Percentiles rank a stretch among this genome's conserved stretches.
phyloP scores from a whole-genome alignment of 1,140 invertebrate genomes.

The Physella acuta region DNA sequence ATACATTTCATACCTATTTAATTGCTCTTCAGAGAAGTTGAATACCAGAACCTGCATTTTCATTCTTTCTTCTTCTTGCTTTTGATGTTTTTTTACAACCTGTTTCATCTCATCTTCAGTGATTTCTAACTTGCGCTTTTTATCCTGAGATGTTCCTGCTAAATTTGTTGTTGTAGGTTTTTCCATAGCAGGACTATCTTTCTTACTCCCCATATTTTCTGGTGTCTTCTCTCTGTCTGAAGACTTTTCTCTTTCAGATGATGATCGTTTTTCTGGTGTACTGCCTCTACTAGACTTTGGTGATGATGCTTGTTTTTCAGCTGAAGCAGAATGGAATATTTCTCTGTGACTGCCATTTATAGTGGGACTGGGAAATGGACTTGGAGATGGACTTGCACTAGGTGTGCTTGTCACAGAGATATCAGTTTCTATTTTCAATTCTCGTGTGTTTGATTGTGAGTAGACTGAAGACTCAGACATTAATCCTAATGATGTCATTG shows the following conservation, averaged over 20 bases:
- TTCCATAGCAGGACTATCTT: too few relatives aligned
- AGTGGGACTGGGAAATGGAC: too few relatives aligned
- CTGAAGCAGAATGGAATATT: too few relatives aligned
- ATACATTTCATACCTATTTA: constrained; percentile 99
- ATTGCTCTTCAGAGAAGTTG: constrained; percentile 96
- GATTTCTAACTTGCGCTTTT: not conserved
- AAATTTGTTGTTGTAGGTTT: too few relatives aligned
- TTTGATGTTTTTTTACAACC: constrained; percentile 2
- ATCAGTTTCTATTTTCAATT: too few relatives aligned
- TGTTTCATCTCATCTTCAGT: not conserved
- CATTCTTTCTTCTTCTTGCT: constrained; percentile 9
- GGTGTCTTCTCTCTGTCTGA: constrained; percentile 1
- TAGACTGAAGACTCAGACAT: too few relatives aligned
- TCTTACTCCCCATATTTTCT: not conserved
- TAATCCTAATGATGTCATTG: too few relatives aligned
- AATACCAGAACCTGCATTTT: constrained; percentile 73
- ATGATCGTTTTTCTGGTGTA: constrained; percentile 6
- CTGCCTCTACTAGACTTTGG: not conserved
- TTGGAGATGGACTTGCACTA: too few relatives aligned
- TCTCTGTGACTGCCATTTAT: too few relatives aligned
- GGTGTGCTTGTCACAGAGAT: too few relatives aligned
- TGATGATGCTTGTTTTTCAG: constrained; percentile 3
- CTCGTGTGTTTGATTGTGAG: too few relatives aligned
- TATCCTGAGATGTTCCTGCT: not conserved
- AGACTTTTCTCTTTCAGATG: not conserved